Base-by-base conservation (phyloP, 1,140 invertebrate genomes). In the Achatina immaculata region DNA sequence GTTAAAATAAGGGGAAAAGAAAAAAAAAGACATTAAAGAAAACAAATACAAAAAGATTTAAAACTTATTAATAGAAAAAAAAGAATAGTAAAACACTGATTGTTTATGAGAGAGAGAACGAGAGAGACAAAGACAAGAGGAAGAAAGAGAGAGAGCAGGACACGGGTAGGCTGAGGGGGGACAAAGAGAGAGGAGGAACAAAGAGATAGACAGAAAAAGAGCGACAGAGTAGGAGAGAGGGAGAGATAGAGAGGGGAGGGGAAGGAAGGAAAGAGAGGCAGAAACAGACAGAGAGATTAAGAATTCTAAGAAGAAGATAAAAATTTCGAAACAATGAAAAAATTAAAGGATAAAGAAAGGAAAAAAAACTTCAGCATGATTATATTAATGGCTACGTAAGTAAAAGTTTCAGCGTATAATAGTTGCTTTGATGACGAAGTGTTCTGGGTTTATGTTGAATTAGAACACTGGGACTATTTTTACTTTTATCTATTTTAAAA, bases 181-280 rank as follows among this genome's bases (percentile, higher is more conserved):
- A 38, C 34, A 38, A 72, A 43, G 69, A 28, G 38, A 43, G 69
- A 72, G 69, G 9, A 40, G 38, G 19, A 40, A 72, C 14, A 72
- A 9, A 40, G 38, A 72, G 69, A 72, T 34, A 43, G 69, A 43
- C 7, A 72, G 38, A 72, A 72, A 43, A 31, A 40, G 19, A 34
- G 38, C 14, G 16, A 40, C 14, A 72, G 16, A 40, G 38, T 38
- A 16, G 40, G 69, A 72, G 31, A 72, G 69, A 72, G 69, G 40
- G 69, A 72, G 38, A 72, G 69, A 72, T 24, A 72, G 69, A 72
- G 69, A 66, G 65, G 31, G 28, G 31, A 34, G 31, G 28, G 31
- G 28, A 14, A 34, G 31, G 28, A 31, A 34, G 31, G 28, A 31
- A 34, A 66, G 65, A 66, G 65, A 66, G 65, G 31, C 9, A 66